Conservation (phyloP, 2,888 invertebrate species). For the Pterostichus niger region DNA sequence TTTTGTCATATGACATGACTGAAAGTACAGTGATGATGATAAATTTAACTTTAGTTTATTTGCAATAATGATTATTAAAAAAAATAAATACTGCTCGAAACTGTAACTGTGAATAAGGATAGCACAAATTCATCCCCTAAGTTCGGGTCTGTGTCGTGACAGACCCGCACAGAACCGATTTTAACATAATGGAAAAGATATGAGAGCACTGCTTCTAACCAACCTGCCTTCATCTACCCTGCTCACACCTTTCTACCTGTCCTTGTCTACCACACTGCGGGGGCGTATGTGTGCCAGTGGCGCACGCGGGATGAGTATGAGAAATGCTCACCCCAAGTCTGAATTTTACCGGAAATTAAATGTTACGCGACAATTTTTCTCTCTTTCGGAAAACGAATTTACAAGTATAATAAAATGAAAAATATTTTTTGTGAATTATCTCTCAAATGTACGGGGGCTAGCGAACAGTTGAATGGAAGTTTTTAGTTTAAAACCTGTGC, state of each 20-base stretch:
- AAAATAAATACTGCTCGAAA: no score
- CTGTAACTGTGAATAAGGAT: no score
- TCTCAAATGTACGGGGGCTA: constrained; percentile 1
- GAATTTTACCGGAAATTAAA: constrained; percentile 58
- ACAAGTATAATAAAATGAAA: constrained; percentile 64
- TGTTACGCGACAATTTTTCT: constrained; percentile 63
- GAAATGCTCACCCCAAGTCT: constrained; percentile 1
- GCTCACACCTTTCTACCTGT: constrained; percentile 7
- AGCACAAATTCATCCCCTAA: not conserved
- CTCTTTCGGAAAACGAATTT: constrained; percentile 60
- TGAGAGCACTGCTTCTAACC: constrained; percentile 2
- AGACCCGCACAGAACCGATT: constrained; percentile 37
- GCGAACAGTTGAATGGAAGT: constrained; percentile 46
- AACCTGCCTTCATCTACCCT: constrained; percentile 21
- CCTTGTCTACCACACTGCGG: not conserved
- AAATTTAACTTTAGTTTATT: no score
- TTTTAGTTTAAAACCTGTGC: constrained; percentile 49
- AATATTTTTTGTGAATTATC: constrained; percentile 62
- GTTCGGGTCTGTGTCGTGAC: not conserved
- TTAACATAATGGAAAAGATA: constrained; percentile 59
- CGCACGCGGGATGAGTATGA: not conserved
- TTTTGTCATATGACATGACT: no score
- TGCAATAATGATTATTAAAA: no score
- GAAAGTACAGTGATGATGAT: no score
- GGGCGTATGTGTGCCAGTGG: constrained; percentile 14